phyloP scores from a whole-genome alignment of 2,888 invertebrate species.

The Polyommatus iphigenia region DNA sequence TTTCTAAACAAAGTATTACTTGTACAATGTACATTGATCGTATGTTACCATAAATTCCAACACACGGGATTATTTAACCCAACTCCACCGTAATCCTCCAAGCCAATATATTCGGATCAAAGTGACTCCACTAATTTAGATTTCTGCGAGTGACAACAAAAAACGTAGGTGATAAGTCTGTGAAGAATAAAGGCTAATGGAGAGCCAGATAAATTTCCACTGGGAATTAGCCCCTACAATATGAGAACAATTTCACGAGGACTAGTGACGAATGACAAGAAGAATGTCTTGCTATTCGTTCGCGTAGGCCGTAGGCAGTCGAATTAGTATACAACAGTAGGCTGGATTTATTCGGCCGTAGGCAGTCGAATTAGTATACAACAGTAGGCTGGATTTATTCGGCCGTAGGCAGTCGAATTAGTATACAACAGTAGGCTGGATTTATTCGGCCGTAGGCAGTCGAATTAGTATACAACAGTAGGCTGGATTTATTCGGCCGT shows the following conservation, averaged over 20 bases:
- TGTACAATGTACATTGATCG: background rate
- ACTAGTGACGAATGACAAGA: slow-evolving; percentile 63
- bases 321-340: background rate
- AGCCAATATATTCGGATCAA: slow-evolving; percentile 12
- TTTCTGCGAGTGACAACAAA: background rate
- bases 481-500: too few species aligned
- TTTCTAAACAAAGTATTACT: too few species aligned
- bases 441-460: too few species aligned
- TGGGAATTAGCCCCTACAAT: slow-evolving; percentile 74
- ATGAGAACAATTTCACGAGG: too few species aligned
- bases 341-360: too few species aligned
- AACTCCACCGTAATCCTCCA: background rate
- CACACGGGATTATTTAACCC: background rate
- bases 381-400: too few species aligned
- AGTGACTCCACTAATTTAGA: slow-evolving; percentile 5
- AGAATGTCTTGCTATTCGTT: slow-evolving; percentile 64
- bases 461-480: too few species aligned
- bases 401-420: too few species aligned
- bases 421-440: too few species aligned
- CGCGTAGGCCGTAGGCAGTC: slow-evolving; percentile 11
- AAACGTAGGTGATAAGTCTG: slow-evolving; percentile 14
- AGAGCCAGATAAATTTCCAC: slow-evolving; percentile 64
- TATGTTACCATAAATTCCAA: background rate
- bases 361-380: too few species aligned
- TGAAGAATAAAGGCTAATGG: slow-evolving; percentile 56